Conservation (phyloP, 2,113 vertebrate species). For the Xenopus laevis region DNA sequence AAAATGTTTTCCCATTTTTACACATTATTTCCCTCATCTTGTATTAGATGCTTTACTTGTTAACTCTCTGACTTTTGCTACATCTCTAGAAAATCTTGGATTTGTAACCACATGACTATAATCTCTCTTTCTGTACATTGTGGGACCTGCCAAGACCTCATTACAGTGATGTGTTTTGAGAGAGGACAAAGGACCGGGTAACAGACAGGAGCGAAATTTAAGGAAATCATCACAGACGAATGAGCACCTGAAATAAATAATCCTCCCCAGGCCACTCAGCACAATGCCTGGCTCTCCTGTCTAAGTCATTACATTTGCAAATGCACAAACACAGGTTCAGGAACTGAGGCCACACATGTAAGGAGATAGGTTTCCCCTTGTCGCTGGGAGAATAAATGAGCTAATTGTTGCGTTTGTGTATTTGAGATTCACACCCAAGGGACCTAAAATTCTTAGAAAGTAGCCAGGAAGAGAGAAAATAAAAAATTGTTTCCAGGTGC, state of each 20-base stretch:
- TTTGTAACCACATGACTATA: too few species aligned
- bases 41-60: too few species aligned
- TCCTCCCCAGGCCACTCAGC: background rate
- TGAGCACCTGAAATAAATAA: background rate
- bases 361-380: conserved; percentile 16
- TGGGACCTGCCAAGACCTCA: too few species aligned
- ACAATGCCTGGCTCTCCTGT: conserved; percentile 9
- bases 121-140: too few species aligned
- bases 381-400: conserved; percentile 1
- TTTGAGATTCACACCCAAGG: background rate
- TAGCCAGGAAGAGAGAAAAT: too few species aligned
- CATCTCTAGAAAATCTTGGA: too few species aligned
- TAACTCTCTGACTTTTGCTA: too few species aligned
- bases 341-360: background rate
- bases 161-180: background rate
- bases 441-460: too few species aligned
- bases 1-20: too few species aligned
- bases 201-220: background rate
- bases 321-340: conserved; percentile 3
- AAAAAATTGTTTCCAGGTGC: too few species aligned
- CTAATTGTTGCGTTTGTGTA: conserved; percentile 29
- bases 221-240: conserved; percentile 17
- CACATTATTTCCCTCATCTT: too few species aligned
- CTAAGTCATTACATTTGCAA: conserved; percentile 3
- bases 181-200: background rate